phyloP scores from a whole-genome alignment of 53 echinoderm and acorn worm genomes.

The Temnopleurus reevesii region DNA sequence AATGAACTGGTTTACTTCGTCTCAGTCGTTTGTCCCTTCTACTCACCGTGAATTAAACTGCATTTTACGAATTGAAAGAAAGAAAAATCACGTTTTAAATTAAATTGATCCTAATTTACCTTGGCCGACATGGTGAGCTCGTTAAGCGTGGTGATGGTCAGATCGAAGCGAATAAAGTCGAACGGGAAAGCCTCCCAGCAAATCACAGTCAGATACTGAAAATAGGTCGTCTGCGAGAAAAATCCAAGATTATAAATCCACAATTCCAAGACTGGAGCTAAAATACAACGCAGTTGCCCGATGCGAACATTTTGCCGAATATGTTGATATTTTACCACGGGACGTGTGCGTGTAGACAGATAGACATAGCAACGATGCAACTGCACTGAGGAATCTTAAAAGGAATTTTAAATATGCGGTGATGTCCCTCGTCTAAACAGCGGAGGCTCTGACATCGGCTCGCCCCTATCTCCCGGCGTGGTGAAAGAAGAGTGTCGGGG shows the following conservation, averaged over 20 bases:
- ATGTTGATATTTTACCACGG: neutral
- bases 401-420: slow-evolving; percentile 36
- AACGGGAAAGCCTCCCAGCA: neutral
- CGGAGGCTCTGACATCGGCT: neutral
- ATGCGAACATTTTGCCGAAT: slow-evolving; percentile 12
- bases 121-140: neutral
- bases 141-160: neutral
- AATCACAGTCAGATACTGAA: neutral
- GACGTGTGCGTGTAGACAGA: neutral
- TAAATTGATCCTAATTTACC: no score
- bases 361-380: slow-evolving; percentile 5
- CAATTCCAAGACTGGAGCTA: neutral
- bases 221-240: neutral
- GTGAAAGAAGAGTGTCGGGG: slow-evolving; percentile 31
- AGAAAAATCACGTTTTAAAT: no score
- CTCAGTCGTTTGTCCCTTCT: no score
- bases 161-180: neutral
- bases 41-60: no score
- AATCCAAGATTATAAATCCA: slow-evolving; percentile 6
- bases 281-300: neutral
- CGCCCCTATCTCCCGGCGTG: slow-evolving; percentile 36
- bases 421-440: neutral
- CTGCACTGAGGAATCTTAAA: neutral
- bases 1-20: no score
- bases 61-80: no score